Base-by-base conservation (phyloP, 2,797 vertebrate species). In the Sebastes alutus region DNA sequence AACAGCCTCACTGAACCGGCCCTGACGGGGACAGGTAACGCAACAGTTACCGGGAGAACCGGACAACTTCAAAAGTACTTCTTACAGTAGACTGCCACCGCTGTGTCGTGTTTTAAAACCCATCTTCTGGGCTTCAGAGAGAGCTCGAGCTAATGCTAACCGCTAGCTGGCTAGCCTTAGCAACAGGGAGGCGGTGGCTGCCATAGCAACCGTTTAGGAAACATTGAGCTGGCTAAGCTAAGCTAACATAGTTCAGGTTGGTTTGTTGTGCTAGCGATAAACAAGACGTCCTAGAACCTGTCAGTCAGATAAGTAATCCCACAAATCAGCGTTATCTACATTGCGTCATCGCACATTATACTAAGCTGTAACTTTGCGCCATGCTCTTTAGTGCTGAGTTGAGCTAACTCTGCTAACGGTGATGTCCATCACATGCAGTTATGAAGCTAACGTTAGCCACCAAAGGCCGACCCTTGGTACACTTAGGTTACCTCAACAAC, bases 141-240 rank as follows among this genome's bases (percentile, higher is more conserved):
- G 63, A 13, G 42, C 12, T 38, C 62, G 38, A 68, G 61, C 74
- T 69, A 38, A 38, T 13, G 35, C 76, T 60, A 78, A 61, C 55
- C 30, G n/a, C 42, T 84, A 56, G 81, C 78, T 78, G 49, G 60
- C 52, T 90, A 87, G 86, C 79, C 29, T 60, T 89, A 88, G 93
- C 94, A 89, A 90, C 89, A 71, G 88, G 90, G 91, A 90, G 92
- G 93, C 90, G 87, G 86, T 94, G 95, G 96, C 83, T 96, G 93
- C 95, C 96, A 96, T 96, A 96, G 96, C 96, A 96, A 96, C 96
- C 94, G 93, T 89, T 76, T 75, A 82, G 85, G 95, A 95, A 96
- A 96, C 96, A 95, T 86, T 69, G 81, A 42, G 86, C 74, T 82
- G 27, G 86, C 74, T 81, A 89, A 78, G 71, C 79, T 38, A 38